Percentiles rank a stretch among this genome's conserved stretches.
Evolutionary conservation across 2,888 invertebrate species (phyloP).

Genomic region (Micoletzkya japonica): DNA sequence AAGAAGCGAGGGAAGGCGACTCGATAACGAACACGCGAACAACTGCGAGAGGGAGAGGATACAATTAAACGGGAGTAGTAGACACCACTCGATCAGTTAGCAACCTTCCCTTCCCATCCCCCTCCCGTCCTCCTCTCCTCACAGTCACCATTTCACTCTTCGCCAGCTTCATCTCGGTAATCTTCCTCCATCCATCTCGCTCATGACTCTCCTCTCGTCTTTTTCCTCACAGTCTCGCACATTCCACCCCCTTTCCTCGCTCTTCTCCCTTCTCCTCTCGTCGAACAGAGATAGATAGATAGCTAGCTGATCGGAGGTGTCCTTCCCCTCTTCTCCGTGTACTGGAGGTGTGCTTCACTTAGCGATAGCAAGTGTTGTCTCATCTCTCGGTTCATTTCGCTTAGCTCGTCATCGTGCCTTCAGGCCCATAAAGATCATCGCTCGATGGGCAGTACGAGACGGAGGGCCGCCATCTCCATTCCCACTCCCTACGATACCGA

Average conservation of each 20-base stretch:
- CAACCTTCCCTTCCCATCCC: background rate
- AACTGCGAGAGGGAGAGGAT: no score
- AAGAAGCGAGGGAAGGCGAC: no score
- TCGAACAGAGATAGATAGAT: background rate
- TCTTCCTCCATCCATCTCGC: no score
- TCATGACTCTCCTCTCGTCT: no score
- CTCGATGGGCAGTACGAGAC: background rate
- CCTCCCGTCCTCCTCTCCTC: background rate
- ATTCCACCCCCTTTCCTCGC: background rate
- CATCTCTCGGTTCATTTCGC: background rate
- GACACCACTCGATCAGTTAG: no score
- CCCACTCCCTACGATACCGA: conserved; percentile 13
- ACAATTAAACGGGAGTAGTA: no score
- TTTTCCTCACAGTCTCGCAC: background rate
- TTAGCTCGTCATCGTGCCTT: background rate
- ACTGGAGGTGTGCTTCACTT: no score
- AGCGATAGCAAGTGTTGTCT: background rate
- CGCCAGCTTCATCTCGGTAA: conserved; percentile 1
- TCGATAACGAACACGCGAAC: no score
- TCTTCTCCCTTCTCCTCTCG: background rate
- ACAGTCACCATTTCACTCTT: background rate
- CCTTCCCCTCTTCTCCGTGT: no score
- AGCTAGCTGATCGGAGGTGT: background rate
- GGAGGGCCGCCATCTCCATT: conserved; percentile 26
- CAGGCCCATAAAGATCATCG: background rate